Conservation (phyloP, 2,797 vertebrate species). For the Labeo calbasu region DNA sequence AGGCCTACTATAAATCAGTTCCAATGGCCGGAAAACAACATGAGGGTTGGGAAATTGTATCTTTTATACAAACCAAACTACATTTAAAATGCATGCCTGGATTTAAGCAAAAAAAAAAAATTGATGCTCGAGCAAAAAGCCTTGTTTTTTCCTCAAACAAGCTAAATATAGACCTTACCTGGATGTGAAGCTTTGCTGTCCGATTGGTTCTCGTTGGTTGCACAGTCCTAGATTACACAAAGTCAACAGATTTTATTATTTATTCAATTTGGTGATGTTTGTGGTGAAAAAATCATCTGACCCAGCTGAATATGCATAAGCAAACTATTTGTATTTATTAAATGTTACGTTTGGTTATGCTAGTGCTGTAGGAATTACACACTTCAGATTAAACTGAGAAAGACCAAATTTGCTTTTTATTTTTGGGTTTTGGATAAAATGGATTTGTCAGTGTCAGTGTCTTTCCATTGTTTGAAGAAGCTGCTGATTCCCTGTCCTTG, state of each 20-base stretch:
- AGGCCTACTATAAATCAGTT: neutral
- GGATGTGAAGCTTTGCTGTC: conserved; percentile 34
- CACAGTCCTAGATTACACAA: conserved; percentile 52
- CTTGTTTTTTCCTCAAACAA: too few species aligned
- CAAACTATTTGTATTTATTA: neutral
- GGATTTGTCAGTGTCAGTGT: conserved; percentile 68
- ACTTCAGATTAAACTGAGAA: neutral
- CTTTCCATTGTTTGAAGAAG: conserved; percentile 78
- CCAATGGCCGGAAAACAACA: neutral
- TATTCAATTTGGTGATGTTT: neutral
- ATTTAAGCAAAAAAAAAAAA: neutral
- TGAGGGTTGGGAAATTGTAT: neutral
- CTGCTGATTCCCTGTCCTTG: conserved; percentile 74
- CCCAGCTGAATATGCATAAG: neutral
- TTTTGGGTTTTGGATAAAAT: neutral
- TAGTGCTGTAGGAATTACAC: neutral
- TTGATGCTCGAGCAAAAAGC: neutral
- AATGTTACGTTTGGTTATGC: neutral
- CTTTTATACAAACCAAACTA: neutral
- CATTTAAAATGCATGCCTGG: neutral
- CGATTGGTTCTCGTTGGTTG: conserved; percentile 46
- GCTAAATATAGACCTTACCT: conserved; percentile 33
- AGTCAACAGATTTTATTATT: neutral
- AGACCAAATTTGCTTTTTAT: neutral
- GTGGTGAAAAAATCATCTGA: too few species aligned